Base-by-base conservation (phyloP, 2,113 vertebrate species). In the Mirounga angustirostris region DNA sequence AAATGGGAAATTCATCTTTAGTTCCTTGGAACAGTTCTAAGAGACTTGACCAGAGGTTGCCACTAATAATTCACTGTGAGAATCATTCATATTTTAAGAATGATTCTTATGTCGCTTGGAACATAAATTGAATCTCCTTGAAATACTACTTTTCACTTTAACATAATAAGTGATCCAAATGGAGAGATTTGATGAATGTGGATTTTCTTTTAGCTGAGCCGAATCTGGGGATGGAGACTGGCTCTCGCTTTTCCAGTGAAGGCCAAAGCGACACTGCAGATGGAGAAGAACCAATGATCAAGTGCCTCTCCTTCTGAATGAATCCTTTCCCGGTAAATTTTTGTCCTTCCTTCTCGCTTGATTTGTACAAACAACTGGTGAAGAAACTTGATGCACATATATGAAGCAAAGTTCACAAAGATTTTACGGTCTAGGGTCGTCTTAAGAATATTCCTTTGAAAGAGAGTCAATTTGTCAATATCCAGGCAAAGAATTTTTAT, bases 51-150 rank as follows among this genome's bases (percentile, higher is more conserved):
- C 74, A 84, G 89, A 94, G 93, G 86, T 43, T 92, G 58, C 83
- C 67, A 67, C 95, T 88, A 46, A 69, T 84, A 73, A 88, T 87
- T 97, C 76, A 86, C 24, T 69, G 80, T 73, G 73, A 50, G 65
- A 84, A 67, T 63, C 3, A 13, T 89, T 97, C 90, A 63, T 59
- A 80, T 93, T 97, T 94, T 65, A 94, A 96, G 87, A 87, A 97
- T 71, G 61, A 76, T 79, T 96, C 93, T 82, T 85, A 28, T 3
- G 43, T 84, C 63, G 59, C 71, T 82, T 65, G 74, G 92, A 92
- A 63, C 92, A 92, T 92, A 96, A 92, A 97, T 78, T 63, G 93
- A 80, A 94, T 94, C 87, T 33, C 80, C 76, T 67, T 71, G 93
- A 95, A 91, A 95, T 58, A 83, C 50, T 61, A 19, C 76, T 84